Conservation (phyloP, 2,797 vertebrate species). For the Molossus alvarezi region DNA sequence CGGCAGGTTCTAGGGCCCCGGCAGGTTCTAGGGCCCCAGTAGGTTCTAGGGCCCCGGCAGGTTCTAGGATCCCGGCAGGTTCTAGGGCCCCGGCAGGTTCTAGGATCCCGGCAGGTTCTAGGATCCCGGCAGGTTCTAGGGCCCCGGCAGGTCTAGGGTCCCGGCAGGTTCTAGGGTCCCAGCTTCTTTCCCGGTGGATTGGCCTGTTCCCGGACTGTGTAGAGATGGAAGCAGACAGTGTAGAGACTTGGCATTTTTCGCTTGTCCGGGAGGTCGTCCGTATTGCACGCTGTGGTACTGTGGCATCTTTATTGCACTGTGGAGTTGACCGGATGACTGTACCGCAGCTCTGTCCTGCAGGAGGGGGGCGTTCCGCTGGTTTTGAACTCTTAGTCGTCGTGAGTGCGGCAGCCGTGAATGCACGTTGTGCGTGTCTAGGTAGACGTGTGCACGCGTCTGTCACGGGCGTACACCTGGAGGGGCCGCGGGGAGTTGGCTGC, state of each 20-base stretch:
- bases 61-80: rapidly evolving
- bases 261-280: rapidly evolving
- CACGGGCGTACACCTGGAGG: rapidly evolving
- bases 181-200: rapidly evolving
- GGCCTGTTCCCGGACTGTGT: rapidly evolving
- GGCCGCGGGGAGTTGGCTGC: rapidly evolving
- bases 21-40: rapidly evolving
- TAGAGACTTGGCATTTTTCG: rapidly evolving
- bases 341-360: rapidly evolving
- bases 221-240: rapidly evolving
- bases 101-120: rapidly evolving
- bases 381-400: rapidly evolving
- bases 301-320: rapidly evolving
- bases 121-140: rapidly evolving
- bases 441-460: rapidly evolving
- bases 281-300: rapidly evolving
- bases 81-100: rapidly evolving
- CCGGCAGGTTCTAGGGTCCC: rapidly evolving
- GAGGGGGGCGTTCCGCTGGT: rapidly evolving
- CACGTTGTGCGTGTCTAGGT: rapidly evolving
- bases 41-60: rapidly evolving
- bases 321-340: rapidly evolving
- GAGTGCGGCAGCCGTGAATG: rapidly evolving
- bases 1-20: too few species aligned
- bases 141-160: rapidly evolving